Evolutionary conservation across 2,888 invertebrate genomes (phyloP).

Genomic region (Limenitis camilla): DNA sequence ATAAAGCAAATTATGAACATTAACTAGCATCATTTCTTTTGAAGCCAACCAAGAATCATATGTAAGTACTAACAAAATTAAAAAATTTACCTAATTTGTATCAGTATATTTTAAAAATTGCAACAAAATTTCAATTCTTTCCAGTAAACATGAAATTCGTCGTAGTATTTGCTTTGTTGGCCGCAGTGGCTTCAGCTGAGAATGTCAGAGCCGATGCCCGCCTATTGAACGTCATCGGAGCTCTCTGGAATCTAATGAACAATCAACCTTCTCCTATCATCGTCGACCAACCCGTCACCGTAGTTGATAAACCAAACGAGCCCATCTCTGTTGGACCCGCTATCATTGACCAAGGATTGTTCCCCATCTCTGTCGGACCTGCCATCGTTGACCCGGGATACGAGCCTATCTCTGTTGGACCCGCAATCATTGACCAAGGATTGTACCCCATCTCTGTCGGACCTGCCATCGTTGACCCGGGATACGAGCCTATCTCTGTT

Average conservation of each 20-base stretch:
- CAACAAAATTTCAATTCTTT: constrained; percentile 12
- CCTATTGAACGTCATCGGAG: constrained; percentile 6
- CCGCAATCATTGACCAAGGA: constrained; percentile 8
- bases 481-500: constrained; percentile 21
- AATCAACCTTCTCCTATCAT: constrained; percentile 14
- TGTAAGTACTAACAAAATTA: too few species aligned
- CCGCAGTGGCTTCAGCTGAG: constrained; percentile 34
- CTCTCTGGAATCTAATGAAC: constrained; percentile 24
- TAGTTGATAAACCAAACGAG: constrained; percentile 11
- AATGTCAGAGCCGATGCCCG: constrained; percentile 16
- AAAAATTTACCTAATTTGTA: too few species aligned
- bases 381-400: constrained; percentile 13
- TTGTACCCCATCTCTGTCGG: background rate
- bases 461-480: constrained; percentile 6
- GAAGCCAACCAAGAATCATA: too few species aligned
- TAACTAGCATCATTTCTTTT: background rate
- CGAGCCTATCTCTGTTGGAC: constrained; percentile 21
- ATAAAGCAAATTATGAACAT: background rate
- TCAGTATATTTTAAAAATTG: too few species aligned
- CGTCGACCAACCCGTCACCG: constrained; percentile 24
- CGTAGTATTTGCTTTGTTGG: constrained; percentile 29
- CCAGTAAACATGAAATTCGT: constrained; percentile 51
- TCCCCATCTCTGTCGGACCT: background rate
- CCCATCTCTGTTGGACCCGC: constrained; percentile 23
- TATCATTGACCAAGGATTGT: background rate